phyloP scores from a whole-genome alignment of 2,888 invertebrate genomes.

The Eupithecia subfuscata region DNA sequence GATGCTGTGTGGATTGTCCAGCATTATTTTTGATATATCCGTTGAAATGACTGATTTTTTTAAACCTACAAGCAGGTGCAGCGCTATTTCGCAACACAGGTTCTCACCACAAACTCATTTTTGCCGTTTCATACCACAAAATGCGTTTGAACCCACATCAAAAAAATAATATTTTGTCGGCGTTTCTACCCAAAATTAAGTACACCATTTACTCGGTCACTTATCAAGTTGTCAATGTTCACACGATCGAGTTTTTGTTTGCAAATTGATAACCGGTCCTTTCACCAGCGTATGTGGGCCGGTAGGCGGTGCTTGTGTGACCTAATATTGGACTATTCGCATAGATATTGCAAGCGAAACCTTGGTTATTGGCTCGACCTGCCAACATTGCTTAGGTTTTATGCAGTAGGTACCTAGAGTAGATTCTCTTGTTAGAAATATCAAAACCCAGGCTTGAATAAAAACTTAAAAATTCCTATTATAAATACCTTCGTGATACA shows the following conservation, averaged over 20 bases:
- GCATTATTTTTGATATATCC: no score
- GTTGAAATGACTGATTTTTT: no score
- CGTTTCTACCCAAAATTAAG: no score
- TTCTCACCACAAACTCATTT: no score
- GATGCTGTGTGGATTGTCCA: no score
- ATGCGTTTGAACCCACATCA: no score
- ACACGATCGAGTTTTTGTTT: constrained; percentile 36
- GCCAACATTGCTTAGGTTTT: constrained; percentile 7
- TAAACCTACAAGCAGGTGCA: no score
- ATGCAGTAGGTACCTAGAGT: background rate
- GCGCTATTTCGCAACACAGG: no score
- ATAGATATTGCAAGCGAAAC: constrained; percentile 32
- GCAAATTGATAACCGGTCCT: constrained; percentile 42
- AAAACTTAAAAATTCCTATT: background rate
- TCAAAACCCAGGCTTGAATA: background rate
- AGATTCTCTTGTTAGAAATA: background rate
- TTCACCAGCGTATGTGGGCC: constrained; percentile 30
- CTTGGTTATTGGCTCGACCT: constrained; percentile 17
- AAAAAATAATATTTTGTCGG: no score
- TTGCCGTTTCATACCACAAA: no score
- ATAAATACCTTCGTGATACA: background rate
- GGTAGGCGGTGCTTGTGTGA: constrained; percentile 40
- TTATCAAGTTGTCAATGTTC: constrained; percentile 35
- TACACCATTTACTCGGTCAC: constrained; percentile 29
- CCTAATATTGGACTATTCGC: constrained; percentile 35